Conservation (phyloP, 2,113 vertebrate genomes). For the Sciurus niger region DNA sequence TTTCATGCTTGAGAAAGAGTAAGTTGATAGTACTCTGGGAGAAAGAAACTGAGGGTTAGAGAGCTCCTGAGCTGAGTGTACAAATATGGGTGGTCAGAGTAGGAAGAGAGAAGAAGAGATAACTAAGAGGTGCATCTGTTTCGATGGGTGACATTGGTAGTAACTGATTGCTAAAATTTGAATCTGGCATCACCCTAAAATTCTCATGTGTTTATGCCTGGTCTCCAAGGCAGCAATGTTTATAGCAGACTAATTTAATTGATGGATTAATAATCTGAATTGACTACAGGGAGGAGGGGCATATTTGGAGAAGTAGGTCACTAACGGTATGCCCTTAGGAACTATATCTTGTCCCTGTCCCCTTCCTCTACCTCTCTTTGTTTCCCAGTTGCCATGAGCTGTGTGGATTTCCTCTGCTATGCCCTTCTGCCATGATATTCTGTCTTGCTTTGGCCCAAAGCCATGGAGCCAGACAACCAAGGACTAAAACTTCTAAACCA, state of each 20-base stretch:
- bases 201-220: background rate
- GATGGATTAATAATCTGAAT: background rate
- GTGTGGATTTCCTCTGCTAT: background rate
- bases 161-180: background rate
- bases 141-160: background rate
- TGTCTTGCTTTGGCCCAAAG: background rate
- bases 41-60: background rate
- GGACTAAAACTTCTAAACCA: background rate
- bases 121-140: background rate
- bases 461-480: background rate
- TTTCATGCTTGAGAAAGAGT: background rate
- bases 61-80: background rate
- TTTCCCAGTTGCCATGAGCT: background rate
- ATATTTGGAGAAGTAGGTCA: background rate
- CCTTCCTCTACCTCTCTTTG: background rate
- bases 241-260: background rate
- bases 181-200: background rate
- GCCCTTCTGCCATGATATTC: background rate
- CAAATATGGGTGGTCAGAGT: background rate
- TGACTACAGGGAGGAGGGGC: background rate
- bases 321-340: background rate
- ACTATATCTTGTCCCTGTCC: background rate
- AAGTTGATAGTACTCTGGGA: background rate
- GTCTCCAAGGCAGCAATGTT: background rate
- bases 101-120: background rate